Base-by-base conservation (phyloP, 1,140 invertebrate species). In the Charaxes varanes region DNA sequence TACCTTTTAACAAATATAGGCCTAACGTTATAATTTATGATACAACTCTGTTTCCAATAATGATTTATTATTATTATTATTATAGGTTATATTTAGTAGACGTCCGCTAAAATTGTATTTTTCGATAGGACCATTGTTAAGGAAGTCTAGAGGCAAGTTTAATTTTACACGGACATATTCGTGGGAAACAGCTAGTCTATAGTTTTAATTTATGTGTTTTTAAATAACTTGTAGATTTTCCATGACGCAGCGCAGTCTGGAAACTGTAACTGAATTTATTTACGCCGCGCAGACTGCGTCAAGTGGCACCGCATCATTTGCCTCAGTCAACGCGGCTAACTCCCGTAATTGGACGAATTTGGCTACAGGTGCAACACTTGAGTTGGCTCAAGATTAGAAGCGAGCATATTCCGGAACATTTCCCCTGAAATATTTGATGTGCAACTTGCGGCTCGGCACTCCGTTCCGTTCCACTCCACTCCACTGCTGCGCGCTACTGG, bases 261-360 rank as follows among this genome's bases (percentile, higher is more conserved):
- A 50, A 55, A 53, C 57, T 54, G 55, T 73, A 66, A 72, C 64
- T 69, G 53, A 74, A 76, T 79, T 71, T 76, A 76, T 76, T 78
- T 73, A 79, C 60, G 63, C 50, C 58, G 59, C 62, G 61, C 62
- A 60, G 45, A 48, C 58, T 61, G 53, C 58, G 49, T 69, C 64
- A 72, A 76, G 71, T 74, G 73, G 64, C 50, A 79, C 78, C 71
- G 70, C 70, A 80, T 77, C 78, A 77, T 82, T 82, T 77, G 63
- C 76, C 70, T 79, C 76, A 72, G 71, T 70, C 62, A 62, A 63
- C 62, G 69, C 65, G 66, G 65, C 66, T 78, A 79, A 72, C 76
- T 81, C 70, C 37, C 65, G 71, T 82, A 82, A 82, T 82, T 82
- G 78, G 78, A 78, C 71, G 65, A 78, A 77, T 80, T 82, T 82